These are phyloP conservation scores for Alauda arvensis DNA, from an alignment of 2,797 vertebrate species.

Conservation along the genomic window DNA sequence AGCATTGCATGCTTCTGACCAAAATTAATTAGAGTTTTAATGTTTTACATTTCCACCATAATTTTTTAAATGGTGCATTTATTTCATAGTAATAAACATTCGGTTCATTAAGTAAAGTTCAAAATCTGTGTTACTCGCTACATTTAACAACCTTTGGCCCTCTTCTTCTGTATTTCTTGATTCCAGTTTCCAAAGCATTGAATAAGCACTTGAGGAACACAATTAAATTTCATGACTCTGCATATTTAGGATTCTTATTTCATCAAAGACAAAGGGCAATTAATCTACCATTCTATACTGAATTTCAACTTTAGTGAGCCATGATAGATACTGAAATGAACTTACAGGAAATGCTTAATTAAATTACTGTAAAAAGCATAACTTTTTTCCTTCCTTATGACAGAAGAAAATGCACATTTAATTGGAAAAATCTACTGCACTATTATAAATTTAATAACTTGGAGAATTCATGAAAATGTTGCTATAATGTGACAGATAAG, in stretches of 20 bases:
- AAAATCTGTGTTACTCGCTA: constrained; percentile 80
- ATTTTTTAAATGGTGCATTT: constrained; percentile 79
- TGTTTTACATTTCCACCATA: constrained; percentile 72
- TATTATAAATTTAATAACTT: constrained; percentile 48
- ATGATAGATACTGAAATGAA: constrained; percentile 81
- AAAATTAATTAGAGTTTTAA: constrained; percentile 80
- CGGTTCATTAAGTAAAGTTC: constrained; percentile 87
- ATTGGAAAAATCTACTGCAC: constrained; percentile 51
- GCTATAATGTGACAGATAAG: background rate
- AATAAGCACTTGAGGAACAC: constrained; percentile 81
- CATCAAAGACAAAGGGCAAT: constrained; percentile 85
- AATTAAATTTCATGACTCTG: constrained; percentile 88
- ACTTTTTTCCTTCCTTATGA: constrained; percentile 57
- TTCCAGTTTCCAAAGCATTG: constrained; percentile 74
- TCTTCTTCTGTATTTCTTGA: constrained; percentile 61
- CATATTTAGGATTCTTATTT: constrained; percentile 86
- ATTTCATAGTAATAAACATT: constrained; percentile 84
- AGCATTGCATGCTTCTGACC: constrained; percentile 60
- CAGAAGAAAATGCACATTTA: constrained; percentile 67
- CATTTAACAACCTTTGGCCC: constrained; percentile 84
- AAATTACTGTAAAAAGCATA: constrained; percentile 81
- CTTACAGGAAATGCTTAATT: constrained; percentile 84
- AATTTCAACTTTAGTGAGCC: constrained; percentile 82
- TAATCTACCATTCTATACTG: constrained; percentile 79
- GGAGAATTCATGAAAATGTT: constrained; percentile 33